Base-by-base conservation (phyloP, 2,888 invertebrate genomes). In the Cerastis rubricosa region DNA sequence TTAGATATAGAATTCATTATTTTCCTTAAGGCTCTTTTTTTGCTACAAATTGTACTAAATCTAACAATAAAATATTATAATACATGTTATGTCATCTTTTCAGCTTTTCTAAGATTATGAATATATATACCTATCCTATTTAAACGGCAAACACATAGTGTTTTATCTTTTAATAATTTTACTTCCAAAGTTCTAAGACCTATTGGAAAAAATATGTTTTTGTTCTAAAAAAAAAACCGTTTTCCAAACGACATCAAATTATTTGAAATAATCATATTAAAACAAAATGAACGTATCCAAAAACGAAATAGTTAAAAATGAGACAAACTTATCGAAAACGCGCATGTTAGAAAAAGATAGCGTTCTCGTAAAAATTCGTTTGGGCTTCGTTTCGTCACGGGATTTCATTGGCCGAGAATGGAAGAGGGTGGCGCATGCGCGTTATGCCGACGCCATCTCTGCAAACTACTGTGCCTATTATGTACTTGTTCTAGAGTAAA, bases 401-500 rank as follows among this genome's bases (percentile, higher is more conserved):
- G 87, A 89, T 92, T 91, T 93, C 93, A 96, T 96, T 96, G 96
- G 96, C 89, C 87, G 92, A 93, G 84, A 90, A 87, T 89, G 89
- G 91, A 93, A 93, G 94, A 95, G 94, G 96, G 95, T 95, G 96
- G 96, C 96, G 97, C 97, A 96, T 96, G 97, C 97, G 97, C 96
- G 96, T 95, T 96, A 91, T 94, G 95, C 95, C 96, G 97, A 97
- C 97, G 97, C 97, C 97, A 97, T 97, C 96, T 96, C 95, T 95
- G 89, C 94, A 94, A 95, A 95, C 92, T 95, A 94, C 94, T 95
- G 94, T 95, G 94, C 94, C 92, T 94, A 93, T 91, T 93, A 94
- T 93, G 94, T 95, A 92, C 92, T 93, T 93, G 92, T 92, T 91
- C 90, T 91, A 90, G 89, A 92, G 92, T 92, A 90, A 92, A 94